Percentiles rank a stretch among this genome's conserved stretches.
Conservation (phyloP, 2,797 vertebrate species). For the Streptopelia turtur region DNA sequence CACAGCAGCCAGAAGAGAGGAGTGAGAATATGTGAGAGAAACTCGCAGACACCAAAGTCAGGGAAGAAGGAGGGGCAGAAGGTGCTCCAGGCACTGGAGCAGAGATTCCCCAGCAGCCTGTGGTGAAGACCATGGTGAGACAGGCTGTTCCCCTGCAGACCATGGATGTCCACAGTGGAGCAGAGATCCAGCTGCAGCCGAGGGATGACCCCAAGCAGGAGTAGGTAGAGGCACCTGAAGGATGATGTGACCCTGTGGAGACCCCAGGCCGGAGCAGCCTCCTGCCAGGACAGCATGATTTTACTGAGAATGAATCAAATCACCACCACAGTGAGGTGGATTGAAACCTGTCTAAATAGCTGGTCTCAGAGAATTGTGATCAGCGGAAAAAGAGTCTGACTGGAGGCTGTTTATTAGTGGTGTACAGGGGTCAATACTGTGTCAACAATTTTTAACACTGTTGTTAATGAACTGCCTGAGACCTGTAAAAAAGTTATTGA, state of each 20-base stretch:
- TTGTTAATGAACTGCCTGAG: neutral
- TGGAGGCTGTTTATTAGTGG: neutral
- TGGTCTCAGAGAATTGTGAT: no score
- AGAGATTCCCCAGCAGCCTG: no score
- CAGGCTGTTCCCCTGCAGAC: no score
- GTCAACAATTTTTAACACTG: neutral
- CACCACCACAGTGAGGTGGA: neutral
- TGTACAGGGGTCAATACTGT: neutral
- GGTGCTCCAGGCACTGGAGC: no score
- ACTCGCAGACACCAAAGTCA: no score
- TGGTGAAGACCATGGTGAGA: no score
- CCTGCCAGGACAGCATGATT: neutral
- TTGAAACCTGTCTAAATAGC: neutral
- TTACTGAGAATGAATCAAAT: neutral
- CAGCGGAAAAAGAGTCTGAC: no score
- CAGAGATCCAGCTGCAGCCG: no score
- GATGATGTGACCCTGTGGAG: neutral
- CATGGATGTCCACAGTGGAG: no score
- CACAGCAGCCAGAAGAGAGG: neutral
- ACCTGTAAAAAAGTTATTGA: neutral
- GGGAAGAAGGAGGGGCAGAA: no score
- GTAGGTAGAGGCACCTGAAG: no score
- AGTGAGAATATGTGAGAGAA: neutral
- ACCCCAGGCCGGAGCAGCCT: accelerated
- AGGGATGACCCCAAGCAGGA: accelerated